phyloP scores from a whole-genome alignment of 1,140 invertebrate genomes.

The Tetramorium alpestre region DNA sequence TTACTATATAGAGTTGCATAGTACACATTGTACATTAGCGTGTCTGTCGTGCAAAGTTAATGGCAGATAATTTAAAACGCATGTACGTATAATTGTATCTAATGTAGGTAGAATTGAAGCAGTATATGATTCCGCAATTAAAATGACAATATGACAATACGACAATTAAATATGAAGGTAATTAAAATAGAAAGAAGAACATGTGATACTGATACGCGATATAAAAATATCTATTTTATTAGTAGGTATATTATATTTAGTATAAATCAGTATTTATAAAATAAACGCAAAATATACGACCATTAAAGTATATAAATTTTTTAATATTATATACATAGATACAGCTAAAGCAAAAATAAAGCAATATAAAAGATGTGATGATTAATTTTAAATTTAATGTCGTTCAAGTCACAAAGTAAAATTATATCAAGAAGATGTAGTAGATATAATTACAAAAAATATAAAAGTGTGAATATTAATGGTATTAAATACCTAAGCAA shows the following conservation, averaged over 20 bases:
- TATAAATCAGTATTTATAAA: background rate
- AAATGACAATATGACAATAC: background rate
- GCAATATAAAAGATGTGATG: background rate
- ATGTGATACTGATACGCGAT: no score
- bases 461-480: background rate
- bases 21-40: background rate
- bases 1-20: slow-evolving; percentile 5
- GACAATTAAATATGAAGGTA: background rate
- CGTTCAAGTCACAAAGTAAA: background rate
- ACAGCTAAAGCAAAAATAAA: background rate
- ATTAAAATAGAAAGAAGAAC: background rate
- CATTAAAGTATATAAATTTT: background rate
- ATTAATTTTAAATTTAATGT: background rate
- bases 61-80: slow-evolving; percentile 21
- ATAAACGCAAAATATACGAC: background rate
- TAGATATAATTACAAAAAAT: background rate
- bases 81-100: background rate
- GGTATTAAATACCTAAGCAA: background rate
- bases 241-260: background rate
- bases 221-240: background rate
- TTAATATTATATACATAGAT: background rate
- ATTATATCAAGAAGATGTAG: background rate
- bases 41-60: slow-evolving; percentile 32
- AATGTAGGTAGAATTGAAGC: background rate
- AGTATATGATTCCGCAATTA: background rate